Percentiles rank a stretch among this genome's conserved stretches.
These are phyloP conservation scores for Calyptommatus sinebrachiatus DNA, from an alignment of 2,113 vertebrate genomes.

Conservation along the genomic window DNA sequence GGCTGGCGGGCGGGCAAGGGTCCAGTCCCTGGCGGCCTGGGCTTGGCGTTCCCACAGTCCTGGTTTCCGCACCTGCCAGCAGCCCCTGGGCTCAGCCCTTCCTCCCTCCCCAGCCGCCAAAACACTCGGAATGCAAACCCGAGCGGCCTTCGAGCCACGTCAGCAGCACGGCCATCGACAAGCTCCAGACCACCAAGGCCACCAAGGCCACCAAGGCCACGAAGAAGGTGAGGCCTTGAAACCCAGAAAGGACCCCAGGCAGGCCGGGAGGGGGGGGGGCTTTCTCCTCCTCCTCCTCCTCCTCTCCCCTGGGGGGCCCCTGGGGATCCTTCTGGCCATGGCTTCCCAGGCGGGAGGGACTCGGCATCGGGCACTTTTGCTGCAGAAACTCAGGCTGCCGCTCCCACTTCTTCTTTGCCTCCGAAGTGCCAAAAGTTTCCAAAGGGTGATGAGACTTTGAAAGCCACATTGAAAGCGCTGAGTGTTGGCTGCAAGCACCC, in stretches of 20 bases:
- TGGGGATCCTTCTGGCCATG: too few species aligned
- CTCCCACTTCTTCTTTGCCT: too few species aligned
- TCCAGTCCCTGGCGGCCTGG: not conserved
- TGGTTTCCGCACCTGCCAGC: not conserved
- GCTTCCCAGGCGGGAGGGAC: too few species aligned
- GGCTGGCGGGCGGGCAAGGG: not conserved
- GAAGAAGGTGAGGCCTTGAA: conserved; percentile 70
- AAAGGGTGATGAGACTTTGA: too few species aligned
- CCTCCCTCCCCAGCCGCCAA: conserved; percentile 38
- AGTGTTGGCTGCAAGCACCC: too few species aligned
- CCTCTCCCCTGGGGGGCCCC: not conserved
- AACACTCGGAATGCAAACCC: conserved; percentile 44
- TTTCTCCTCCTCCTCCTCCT: not conserved
- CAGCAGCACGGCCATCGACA: conserved; percentile 45
- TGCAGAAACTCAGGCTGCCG: too few species aligned
- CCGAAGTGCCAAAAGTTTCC: too few species aligned
- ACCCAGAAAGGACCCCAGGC: not conserved
- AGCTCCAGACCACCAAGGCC: conserved; percentile 41
- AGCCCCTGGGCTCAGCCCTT: accelerated
- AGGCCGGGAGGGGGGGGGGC: not conserved
- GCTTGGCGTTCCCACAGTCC: not conserved
- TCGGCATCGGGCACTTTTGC: too few species aligned
- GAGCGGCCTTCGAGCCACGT: conserved; percentile 46
- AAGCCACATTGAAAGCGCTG: too few species aligned
- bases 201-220: conserved; percentile 51